phyloP scores from a whole-genome alignment of 1,140 invertebrate species.

The Wasmannia auropunctata region DNA sequence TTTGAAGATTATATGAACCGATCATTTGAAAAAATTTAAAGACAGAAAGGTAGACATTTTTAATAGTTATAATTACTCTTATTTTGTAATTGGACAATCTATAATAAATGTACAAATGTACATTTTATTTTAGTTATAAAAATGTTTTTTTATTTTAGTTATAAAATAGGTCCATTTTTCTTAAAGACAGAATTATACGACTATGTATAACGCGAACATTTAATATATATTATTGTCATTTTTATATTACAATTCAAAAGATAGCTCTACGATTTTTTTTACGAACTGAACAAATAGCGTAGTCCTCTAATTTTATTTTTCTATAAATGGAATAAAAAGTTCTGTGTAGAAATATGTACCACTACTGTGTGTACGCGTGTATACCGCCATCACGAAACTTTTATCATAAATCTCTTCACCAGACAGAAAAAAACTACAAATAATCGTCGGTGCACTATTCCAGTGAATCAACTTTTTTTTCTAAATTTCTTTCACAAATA shows the following conservation, averaged over 20 bases:
- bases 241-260: neutral
- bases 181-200: no score
- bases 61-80: no score
- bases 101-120: no score
- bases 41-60: no score
- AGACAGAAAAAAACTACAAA: conserved; percentile 61
- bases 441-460: conserved; percentile 58
- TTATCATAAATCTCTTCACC: conserved; percentile 64
- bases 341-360: conserved; percentile 6
- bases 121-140: no score
- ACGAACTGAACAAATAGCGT: neutral
- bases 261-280: neutral
- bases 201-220: no score
- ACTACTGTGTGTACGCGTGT: neutral
- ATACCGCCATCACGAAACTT: conserved; percentile 53
- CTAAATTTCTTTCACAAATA: conserved; percentile 17
- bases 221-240: no score
- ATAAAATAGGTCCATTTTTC: no score
- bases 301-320: conserved; percentile 40
- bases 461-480: conserved; percentile 28
- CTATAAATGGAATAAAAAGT: conserved; percentile 28
- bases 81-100: no score
- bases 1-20: no score
- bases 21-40: no score
- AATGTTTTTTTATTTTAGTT: no score